Conservation (phyloP, 2,113 vertebrate genomes). For the Talpa occidentalis region DNA sequence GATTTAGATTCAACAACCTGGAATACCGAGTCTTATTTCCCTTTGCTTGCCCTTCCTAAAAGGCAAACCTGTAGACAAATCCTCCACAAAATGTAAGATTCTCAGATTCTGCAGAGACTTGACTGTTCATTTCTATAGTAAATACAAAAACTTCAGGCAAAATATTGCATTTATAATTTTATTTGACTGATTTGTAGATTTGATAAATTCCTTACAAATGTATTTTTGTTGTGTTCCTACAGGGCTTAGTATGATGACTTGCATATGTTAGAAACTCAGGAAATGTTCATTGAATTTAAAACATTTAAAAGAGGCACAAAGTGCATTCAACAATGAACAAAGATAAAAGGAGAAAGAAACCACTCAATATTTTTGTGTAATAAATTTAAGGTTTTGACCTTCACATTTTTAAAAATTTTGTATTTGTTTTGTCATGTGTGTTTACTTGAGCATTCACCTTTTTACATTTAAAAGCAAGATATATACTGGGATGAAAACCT, state of each 20-base stretch:
- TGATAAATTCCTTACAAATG: background rate
- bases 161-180: background rate
- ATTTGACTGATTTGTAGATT: background rate
- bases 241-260: background rate
- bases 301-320: background rate
- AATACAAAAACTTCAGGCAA: background rate
- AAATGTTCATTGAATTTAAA: background rate
- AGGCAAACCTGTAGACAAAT: background rate
- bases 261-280: background rate
- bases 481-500: background rate
- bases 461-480: background rate
- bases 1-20: background rate
- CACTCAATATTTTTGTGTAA: background rate
- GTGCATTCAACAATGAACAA: background rate
- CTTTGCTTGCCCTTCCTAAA: background rate
- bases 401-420: background rate
- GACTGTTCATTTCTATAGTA: background rate
- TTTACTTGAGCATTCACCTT: background rate
- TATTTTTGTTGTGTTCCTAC: background rate
- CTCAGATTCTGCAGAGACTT: background rate
- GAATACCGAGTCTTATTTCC: background rate
- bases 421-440: background rate
- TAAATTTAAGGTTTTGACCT: background rate
- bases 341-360: background rate
- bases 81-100: background rate